Evolutionary conservation across 2,888 invertebrate species (phyloP).

Genomic region (Nudaria mundana): DNA sequence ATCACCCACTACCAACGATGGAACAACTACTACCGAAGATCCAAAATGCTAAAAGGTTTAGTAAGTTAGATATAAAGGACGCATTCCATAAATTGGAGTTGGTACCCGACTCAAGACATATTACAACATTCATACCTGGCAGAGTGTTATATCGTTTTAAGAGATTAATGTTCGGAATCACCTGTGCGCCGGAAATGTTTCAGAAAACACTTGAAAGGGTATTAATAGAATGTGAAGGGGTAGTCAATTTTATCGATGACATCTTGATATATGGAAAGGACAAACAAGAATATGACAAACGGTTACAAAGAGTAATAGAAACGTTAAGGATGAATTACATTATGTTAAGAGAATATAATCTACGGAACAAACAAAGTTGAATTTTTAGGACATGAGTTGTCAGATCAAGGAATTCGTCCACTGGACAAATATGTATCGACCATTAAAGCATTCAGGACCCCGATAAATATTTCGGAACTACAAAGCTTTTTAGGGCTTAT

Average conservation of each 20-base stretch:
- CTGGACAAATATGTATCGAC: slow-evolving; percentile 2
- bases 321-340: not conserved
- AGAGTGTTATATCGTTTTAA: slow-evolving; percentile 40
- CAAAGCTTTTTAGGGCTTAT: slow-evolving; percentile 36
- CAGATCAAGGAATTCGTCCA: not conserved
- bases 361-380: not conserved
- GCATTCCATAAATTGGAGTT: slow-evolving; percentile 34
- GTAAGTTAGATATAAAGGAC: slow-evolving; percentile 26
- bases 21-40: slow-evolving; percentile 33
- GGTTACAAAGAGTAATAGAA: not conserved
- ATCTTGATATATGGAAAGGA: slow-evolving; percentile 25
- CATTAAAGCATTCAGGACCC: slow-evolving; percentile 13
- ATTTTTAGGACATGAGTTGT: slow-evolving; percentile 6
- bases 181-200: slow-evolving; percentile 48
- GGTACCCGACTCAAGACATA: slow-evolving; percentile 14
- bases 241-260: slow-evolving; percentile 23
- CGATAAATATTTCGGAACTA: slow-evolving; percentile 23
- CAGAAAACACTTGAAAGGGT: slow-evolving; percentile 40
- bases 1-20: slow-evolving; percentile 33
- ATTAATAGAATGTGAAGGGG: slow-evolving; percentile 9
- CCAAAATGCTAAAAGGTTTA: slow-evolving; percentile 22
- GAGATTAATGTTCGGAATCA: slow-evolving; percentile 50
- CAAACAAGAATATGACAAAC: slow-evolving; percentile 9
- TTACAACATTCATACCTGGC: slow-evolving; percentile 30
- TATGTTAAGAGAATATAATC: not conserved